These are phyloP conservation scores for Lipotes vexillifer DNA, from an alignment of 2,113 vertebrate genomes.

Conservation along the genomic window DNA sequence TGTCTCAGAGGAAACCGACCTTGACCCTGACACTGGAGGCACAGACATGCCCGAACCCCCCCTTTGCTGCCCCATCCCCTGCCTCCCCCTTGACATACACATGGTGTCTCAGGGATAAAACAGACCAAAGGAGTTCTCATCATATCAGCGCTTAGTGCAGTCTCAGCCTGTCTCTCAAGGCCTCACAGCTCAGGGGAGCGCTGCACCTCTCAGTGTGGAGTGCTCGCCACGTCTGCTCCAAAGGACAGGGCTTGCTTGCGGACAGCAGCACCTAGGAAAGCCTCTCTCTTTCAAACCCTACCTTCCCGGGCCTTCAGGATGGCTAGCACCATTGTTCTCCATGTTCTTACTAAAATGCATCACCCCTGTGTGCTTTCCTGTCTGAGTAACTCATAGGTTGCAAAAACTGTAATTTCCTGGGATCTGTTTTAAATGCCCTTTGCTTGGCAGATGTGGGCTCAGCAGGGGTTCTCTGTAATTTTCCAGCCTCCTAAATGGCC, in stretches of 20 bases:
- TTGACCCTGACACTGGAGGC: not conserved
- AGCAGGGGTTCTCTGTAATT: constrained; percentile 56
- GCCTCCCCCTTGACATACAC: not conserved
- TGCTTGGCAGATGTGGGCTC: constrained; percentile 53
- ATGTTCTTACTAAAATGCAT: not conserved
- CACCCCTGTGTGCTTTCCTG: not conserved
- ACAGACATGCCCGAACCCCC: not conserved
- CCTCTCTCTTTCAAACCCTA: not conserved
- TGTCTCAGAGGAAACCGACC: not conserved
- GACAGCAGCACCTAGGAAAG: not conserved
- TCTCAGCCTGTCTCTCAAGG: not conserved
- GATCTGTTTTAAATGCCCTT: constrained; percentile 53
- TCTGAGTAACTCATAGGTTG: constrained; percentile 6
- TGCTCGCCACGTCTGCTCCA: not conserved
- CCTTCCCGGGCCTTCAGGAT: not conserved
- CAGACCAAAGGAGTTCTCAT: not conserved
- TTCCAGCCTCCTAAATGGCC: constrained; percentile 43
- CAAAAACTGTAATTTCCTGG: constrained; percentile 54
- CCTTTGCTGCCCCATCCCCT: rapidly evolving
- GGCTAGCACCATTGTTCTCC: not conserved
- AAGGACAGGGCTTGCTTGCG: not conserved
- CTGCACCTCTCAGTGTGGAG: rapidly evolving
- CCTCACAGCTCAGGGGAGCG: not conserved
- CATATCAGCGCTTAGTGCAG: not conserved
- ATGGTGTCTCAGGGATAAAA: not conserved